Evolutionary conservation across 1,140 invertebrate species (phyloP), one percentile per base, ranked within the genome.

Genomic region (Zophobas morio): DNA sequence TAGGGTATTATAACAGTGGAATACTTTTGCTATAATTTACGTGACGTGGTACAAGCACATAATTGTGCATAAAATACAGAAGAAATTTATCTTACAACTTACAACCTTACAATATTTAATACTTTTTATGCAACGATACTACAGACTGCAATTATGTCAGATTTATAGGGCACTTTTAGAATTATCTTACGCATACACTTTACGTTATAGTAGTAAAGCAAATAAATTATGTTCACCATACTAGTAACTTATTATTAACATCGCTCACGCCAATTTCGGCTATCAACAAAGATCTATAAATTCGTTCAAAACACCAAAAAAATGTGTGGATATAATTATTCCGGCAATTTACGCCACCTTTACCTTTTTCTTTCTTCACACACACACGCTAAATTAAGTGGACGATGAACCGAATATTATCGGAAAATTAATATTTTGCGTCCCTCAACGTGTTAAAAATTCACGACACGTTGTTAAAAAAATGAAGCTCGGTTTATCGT

Each of bases 21-120:
- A 60, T 39, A 60, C n/a, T 60, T 6, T 36, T 35, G n/a, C 3
- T 35, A 60, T 60, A 60, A 60, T 60, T 36, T 60, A 60, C 56
- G 56, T 60, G 56, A 60, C 36, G 56, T 36, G 36, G 6, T 60
- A 37, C 56, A 36, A 60, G 34, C 56, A 35, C 36, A 60, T 60
- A 60, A 36, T 60, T 60, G 56, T 60, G 56, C 60, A 66, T 66
- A 42, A 66, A 66, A 66, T 39, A 66, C 39, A 20, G 33, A 42
- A 66, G 60, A 47, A 66, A 66, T 66, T 36, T 39, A 60, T 60
- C 56, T 60, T 66, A 66, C 60, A 42, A 66, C 56, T 60, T 66
- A 66, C 60, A 42, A 66, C n/a, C 60, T 66, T 66, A 66, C 56
- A 42, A 66, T 66, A 66, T 47, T 42, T 66, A 66, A 42, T 60